Percentiles rank a stretch among this genome's conserved stretches.
These are phyloP conservation scores for Lasioglossum lativentre DNA, from an alignment of 2,888 invertebrate species.

Conservation along the genomic window DNA sequence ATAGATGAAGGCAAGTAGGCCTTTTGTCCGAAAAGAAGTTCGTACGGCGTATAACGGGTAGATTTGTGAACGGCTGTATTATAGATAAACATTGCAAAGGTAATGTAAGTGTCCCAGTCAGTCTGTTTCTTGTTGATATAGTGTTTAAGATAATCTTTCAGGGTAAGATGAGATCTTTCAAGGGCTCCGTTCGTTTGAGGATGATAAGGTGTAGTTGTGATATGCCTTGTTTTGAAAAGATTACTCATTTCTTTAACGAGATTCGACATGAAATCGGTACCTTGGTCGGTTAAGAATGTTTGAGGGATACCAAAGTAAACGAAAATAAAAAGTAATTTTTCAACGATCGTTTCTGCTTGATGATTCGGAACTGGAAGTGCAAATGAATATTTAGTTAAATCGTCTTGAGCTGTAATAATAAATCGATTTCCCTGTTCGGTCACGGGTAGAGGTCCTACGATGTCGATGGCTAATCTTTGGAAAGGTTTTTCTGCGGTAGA, in stretches of 20 bases:
- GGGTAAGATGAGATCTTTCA: too few relatives aligned
- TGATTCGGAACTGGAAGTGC: background rate
- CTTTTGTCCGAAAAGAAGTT: too few relatives aligned
- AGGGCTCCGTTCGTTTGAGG: too few relatives aligned
- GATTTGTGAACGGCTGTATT: too few relatives aligned
- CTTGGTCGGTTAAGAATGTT: constrained; percentile 7
- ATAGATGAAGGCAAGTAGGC: too few relatives aligned
- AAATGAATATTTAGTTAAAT: constrained; percentile 29
- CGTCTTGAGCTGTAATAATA: constrained; percentile 25
- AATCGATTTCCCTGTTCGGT: constrained; percentile 13
- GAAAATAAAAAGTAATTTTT: background rate
- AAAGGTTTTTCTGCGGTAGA: constrained; percentile 14
- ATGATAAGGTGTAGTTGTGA: background rate
- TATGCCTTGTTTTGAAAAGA: background rate
- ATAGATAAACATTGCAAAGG: too few relatives aligned
- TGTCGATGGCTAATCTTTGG: constrained; percentile 22
- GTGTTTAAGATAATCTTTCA: too few relatives aligned
- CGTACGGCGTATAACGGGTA: too few relatives aligned
- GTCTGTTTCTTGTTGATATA: constrained; percentile 12
- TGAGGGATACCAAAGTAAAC: constrained; percentile 13
- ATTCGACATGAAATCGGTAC: constrained; percentile 18
- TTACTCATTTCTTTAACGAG: constrained; percentile 21
- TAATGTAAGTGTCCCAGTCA: constrained; percentile 16
- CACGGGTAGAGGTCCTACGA: constrained; percentile 19
- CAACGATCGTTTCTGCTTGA: background rate